Evolutionary conservation across 1,140 invertebrate genomes (phyloP).

Genomic region (Platyscapa corneri): DNA sequence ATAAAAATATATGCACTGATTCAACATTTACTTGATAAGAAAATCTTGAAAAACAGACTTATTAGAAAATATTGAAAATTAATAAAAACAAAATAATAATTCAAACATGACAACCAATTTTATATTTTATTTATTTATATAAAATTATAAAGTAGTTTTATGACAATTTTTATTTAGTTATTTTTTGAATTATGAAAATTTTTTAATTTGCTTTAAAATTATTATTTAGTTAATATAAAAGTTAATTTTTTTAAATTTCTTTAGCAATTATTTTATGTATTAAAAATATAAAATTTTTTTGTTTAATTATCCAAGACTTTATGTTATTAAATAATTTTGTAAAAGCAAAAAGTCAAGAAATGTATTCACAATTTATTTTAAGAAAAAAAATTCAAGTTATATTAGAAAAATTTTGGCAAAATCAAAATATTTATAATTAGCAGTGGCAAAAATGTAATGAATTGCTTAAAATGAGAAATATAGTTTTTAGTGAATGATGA

Average conservation of each 20-base stretch:
- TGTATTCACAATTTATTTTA: neutral
- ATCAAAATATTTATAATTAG: neutral
- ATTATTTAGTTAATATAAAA: neutral
- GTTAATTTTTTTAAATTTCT: neutral
- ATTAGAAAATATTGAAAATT: neutral
- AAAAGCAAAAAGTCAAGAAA: neutral
- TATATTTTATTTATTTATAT: too few species aligned
- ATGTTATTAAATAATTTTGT: neutral
- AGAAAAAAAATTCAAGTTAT: neutral
- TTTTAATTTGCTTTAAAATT: neutral
- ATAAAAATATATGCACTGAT: neutral
- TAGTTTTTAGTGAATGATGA: slow-evolving; percentile 8
- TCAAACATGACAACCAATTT: too few species aligned
- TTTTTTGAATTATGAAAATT: neutral
- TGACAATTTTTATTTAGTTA: neutral
- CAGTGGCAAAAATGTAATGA: slow-evolving; percentile 2
- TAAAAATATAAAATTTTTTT: neutral
- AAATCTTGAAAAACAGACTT: neutral
- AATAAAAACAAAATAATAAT: too few species aligned
- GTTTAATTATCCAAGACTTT: neutral
- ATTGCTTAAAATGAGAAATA: slow-evolving; percentile 10
- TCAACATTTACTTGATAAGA: neutral
- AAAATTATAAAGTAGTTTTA: neutral
- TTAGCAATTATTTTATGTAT: neutral
- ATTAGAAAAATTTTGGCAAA: neutral